These are phyloP conservation scores for Oppia nitens DNA, from an alignment of 1,140 invertebrate genomes.

Conservation along the genomic window DNA sequence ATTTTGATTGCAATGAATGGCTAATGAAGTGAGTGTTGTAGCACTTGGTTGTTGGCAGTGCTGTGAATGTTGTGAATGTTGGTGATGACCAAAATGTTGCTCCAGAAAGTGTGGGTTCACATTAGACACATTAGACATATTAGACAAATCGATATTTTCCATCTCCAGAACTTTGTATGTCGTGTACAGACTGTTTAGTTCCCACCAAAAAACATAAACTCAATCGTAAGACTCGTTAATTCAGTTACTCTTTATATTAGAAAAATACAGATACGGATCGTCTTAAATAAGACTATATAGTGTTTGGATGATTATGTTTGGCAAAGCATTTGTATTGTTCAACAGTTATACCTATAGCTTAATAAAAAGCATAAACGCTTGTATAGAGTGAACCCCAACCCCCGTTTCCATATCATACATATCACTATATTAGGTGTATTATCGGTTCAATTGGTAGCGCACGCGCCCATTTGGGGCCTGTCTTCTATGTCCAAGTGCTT, in stretches of 20 bases:
- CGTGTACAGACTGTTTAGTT: neutral
- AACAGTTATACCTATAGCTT: neutral
- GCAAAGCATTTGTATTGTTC: neutral
- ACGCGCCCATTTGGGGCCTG: neutral
- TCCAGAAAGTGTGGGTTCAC: slow-evolving; percentile 5
- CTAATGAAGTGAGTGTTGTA: neutral
- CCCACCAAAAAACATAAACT: neutral
- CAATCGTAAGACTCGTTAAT: neutral
- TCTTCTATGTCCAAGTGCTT: neutral
- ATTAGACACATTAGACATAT: too few relatives aligned
- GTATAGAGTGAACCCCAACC: too few relatives aligned
- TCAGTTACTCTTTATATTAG: neutral
- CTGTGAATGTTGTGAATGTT: neutral
- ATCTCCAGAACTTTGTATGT: neutral
- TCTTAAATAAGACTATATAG: neutral
- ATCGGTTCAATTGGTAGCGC: neutral
- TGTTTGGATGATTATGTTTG: neutral
- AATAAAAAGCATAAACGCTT: neutral
- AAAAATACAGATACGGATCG: neutral
- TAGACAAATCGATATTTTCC: slow-evolving; percentile 12
- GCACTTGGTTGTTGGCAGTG: neutral
- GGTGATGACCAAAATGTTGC: slow-evolving; percentile 4
- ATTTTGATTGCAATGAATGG: neutral
- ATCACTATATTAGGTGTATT: neutral
- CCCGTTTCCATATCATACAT: neutral